Percentiles rank a stretch among this genome's conserved stretches.
These are phyloP conservation scores for Cephonodes hylas DNA, from an alignment of 2,888 invertebrate species.

Conservation along the genomic window DNA sequence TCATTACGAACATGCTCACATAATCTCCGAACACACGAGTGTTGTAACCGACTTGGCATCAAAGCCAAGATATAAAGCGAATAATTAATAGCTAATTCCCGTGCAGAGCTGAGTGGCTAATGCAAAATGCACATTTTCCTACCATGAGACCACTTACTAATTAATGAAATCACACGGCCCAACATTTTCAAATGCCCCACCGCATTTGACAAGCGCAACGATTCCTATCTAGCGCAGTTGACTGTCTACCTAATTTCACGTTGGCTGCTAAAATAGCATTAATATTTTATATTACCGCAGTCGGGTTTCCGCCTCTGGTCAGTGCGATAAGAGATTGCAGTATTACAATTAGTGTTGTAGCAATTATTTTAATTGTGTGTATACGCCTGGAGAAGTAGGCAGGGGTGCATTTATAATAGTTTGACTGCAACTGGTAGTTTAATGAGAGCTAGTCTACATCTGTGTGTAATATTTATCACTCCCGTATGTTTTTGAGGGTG, in stretches of 20 bases:
- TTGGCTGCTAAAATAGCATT: conserved; percentile 50
- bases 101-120: not conserved
- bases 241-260: conserved; percentile 56
- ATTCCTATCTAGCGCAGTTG: conserved; percentile 37
- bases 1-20: not conserved
- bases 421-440: too few species aligned
- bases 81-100: conserved; percentile 4
- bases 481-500: too few species aligned
- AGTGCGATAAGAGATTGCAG: conserved; percentile 20
- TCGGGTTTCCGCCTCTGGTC: conserved; percentile 23
- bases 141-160: conserved; percentile 11
- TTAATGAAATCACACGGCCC: conserved; percentile 21
- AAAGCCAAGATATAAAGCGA: conserved; percentile 1
- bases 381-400: too few species aligned
- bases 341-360: not conserved
- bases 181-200: conserved; percentile 12
- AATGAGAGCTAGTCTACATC: too few species aligned
- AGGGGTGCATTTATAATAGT: too few species aligned
- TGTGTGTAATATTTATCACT: too few species aligned
- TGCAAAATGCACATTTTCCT: conserved; percentile 2
- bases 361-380: not conserved
- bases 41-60: not conserved
- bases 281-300: conserved; percentile 55
- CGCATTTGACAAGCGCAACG: conserved; percentile 37
- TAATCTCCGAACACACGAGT: not conserved